Evolutionary conservation across 1,140 invertebrate genomes (phyloP), one percentile per base, ranked within the genome.

Genomic region (Protaetia brevitarsis): DNA sequence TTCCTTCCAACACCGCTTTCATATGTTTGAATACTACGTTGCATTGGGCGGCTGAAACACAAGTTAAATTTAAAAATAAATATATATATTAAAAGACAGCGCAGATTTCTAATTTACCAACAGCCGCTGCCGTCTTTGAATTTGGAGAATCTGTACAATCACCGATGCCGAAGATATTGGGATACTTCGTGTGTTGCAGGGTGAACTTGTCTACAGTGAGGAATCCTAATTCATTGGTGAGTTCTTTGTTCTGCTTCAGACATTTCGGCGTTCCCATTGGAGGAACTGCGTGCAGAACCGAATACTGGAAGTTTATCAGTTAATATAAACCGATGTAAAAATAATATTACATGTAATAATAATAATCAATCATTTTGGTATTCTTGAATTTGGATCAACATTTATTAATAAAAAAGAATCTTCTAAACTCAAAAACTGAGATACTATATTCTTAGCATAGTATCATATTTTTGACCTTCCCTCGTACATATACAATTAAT

Each of bases 61-160:
- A 30, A 19, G n/a, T 11, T 16, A 29, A n/a, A n/a, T n/a, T n/a
- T n/a, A n/a, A n/a, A n/a, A n/a, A n/a, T n/a, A n/a, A n/a, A n/a
- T n/a, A n/a, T n/a, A n/a, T n/a, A n/a, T n/a, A n/a, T n/a, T n/a
- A n/a, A n/a, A n/a, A n/a, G n/a, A n/a, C n/a, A n/a, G n/a, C n/a
- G n/a, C n/a, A n/a, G n/a, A n/a, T n/a, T 51, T 7, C 2, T 5
- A 51, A 51, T 23, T 0, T 83, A 96, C 94, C 94, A 68, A 94
- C 87, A 64, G 97, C 95, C 23, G 97, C 96, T 56, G 93, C 95
- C 26, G 97, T 99, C 82, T 98, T 99, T 3, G 94, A 94, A 71
- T 96, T 99, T 1, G 97, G 96, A 4, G 92, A 83, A 76, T 85
- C 91, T 0, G 88, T 89, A 73, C 95, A 98, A 76, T 99, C 97